Conservation (phyloP, 2,888 invertebrate genomes). For the Ornithoptera alexandrae region DNA sequence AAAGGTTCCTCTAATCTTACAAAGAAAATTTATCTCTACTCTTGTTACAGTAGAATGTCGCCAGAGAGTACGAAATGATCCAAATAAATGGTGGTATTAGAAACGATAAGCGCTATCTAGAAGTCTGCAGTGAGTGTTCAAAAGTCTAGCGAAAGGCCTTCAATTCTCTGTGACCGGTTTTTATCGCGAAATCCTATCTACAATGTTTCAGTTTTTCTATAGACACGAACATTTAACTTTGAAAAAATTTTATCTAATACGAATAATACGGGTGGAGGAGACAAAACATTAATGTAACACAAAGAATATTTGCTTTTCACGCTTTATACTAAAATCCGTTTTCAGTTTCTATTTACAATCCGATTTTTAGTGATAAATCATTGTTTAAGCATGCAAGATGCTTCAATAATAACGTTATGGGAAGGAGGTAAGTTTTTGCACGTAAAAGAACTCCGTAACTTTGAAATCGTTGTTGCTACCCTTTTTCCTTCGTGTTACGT, state of each 20-base stretch:
- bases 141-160: slow-evolving; percentile 20
- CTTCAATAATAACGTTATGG: background rate
- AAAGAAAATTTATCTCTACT: slow-evolving; percentile 3
- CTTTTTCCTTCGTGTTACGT: slow-evolving; percentile 25
- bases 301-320: background rate
- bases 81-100: slow-evolving; percentile 23
- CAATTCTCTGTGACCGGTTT: slow-evolving; percentile 15
- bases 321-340: too few relatives aligned
- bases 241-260: background rate
- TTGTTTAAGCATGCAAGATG: background rate
- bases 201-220: background rate
- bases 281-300: background rate
- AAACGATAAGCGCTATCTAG: slow-evolving; percentile 18
- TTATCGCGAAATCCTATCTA: slow-evolving; percentile 11
- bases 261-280: background rate
- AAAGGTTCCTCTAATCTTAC: slow-evolving; percentile 1
- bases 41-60: slow-evolving; percentile 16
- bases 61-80: slow-evolving; percentile 11
- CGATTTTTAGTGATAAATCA: background rate
- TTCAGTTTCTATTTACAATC: too few relatives aligned
- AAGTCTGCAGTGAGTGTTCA: slow-evolving; percentile 16
- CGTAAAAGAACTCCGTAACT: background rate
- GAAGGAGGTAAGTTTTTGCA: background rate
- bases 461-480: slow-evolving; percentile 10
- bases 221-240: background rate